Percentiles rank a stretch among this genome's conserved stretches.
Conservation (phyloP, 1,140 invertebrate species). For the Homalodisca vitripennis region DNA sequence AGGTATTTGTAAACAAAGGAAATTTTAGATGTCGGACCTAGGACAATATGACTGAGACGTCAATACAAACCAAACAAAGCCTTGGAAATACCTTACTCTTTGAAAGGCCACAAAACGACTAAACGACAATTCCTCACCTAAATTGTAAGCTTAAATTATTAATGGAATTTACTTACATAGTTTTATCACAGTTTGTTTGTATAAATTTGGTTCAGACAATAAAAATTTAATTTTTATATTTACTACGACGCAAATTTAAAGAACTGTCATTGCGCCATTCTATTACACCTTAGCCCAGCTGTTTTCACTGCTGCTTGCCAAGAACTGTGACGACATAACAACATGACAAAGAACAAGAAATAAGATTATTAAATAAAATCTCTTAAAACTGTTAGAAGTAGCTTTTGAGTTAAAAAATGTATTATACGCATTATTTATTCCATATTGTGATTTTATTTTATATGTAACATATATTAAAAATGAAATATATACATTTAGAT, state of each 20-base stretch:
- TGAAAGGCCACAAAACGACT: not conserved
- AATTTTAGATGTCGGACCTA: conserved; percentile 2
- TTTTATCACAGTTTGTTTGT: conserved; percentile 3
- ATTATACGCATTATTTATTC: too few relatives aligned
- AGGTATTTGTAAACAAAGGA: conserved; percentile 10
- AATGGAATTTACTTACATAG: conserved; percentile 1
- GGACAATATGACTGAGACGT: conserved; percentile 22
- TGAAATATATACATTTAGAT: not conserved
- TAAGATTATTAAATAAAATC: too few relatives aligned
- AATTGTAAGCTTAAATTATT: too few relatives aligned
- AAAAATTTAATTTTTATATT: not conserved
- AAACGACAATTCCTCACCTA: too few relatives aligned
- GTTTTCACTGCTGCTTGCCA: not conserved
- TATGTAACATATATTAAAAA: too few relatives aligned
- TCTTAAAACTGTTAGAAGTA: too few relatives aligned
- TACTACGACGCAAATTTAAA: conserved; percentile 24
- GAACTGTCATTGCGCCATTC: conserved; percentile 29
- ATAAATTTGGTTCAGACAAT: not conserved
- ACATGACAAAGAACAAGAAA: too few relatives aligned
- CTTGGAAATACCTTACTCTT: not conserved
- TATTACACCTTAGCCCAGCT: not conserved
- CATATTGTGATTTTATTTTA: too few relatives aligned
- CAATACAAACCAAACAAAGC: conserved; percentile 22
- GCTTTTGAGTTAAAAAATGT: too few relatives aligned
- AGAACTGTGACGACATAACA: too few relatives aligned